Evolutionary conservation across 2,888 invertebrate genomes (phyloP), one percentile per base, ranked within the genome.

Genomic region (Apomyelois bistriatella): DNA sequence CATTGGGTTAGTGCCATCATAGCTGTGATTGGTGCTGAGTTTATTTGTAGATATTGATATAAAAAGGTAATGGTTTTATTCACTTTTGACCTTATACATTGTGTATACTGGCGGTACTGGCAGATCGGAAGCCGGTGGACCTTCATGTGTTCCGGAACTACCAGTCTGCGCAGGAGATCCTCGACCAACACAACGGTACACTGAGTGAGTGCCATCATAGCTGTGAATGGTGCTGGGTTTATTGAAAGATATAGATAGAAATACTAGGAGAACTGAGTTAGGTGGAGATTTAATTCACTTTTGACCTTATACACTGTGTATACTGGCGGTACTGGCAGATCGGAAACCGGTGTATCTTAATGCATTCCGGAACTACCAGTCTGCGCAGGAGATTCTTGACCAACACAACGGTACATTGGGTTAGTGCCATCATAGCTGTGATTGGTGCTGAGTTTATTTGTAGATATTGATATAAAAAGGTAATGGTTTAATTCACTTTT

Each of bases 141-240:
- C 90, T 99, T 16, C 98, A 99, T 81, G 88, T 99, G 38, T 99
- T 99, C 79, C 93, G 99, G 48, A 99, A 98, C 77, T 98, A 97
- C 75, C 92, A 93, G 43, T 94, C 96, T 0, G 94, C 97, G 0
- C 93, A 93, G 66, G 92, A 93, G 50, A 92, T 97, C 54, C 80
- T 97, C 7, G 91, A 93, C 38, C 89, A 94, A 13, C 91, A 91
- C 51, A 82, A 88, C 54, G 90, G 92, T 7, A 90, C 91, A 8
- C 82, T 79, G 58, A 92, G 93, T 93, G 62, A 91, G 90, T 84
- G 41, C 22, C 7, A 6, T 22, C 15, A 30, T 17, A 40, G 3
- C 5, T 12, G 10, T 10, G 32, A n/a, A 36, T 22, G 22, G 22
- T 22, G 22, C 22, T 22, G 22, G 22, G 22, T 22, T 22, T 22